Conservation (phyloP, 2,888 invertebrate genomes). For the Dolichomitus sp. region DNA sequence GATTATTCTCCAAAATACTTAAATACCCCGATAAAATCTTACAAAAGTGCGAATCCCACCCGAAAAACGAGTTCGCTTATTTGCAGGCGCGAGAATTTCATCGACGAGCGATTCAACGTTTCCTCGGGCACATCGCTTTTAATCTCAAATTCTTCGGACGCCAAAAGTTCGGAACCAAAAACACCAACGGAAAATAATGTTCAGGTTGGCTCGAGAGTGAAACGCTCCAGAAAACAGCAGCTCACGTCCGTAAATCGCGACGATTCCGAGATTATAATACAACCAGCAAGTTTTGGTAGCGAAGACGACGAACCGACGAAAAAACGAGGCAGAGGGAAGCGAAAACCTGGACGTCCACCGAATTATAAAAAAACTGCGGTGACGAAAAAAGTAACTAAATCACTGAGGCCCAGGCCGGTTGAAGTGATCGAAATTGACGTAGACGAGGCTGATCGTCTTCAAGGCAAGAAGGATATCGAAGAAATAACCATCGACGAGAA, state of each 20-base stretch:
- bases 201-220: slow-evolving; percentile 71
- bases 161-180: slow-evolving; percentile 14
- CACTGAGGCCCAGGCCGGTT: slow-evolving; percentile 67
- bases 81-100: slow-evolving; percentile 17
- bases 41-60: slow-evolving; percentile 17
- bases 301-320: slow-evolving; percentile 73
- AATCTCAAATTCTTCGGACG: slow-evolving; percentile 26
- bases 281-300: slow-evolving; percentile 76
- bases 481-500: slow-evolving; percentile 81
- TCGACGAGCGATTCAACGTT: slow-evolving; percentile 5
- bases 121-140: slow-evolving; percentile 26
- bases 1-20: not conserved
- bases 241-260: slow-evolving; percentile 82
- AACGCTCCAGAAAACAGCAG: slow-evolving; percentile 83
- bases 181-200: slow-evolving; percentile 13
- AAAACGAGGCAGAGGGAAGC: slow-evolving; percentile 74
- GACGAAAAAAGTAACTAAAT: slow-evolving; percentile 24
- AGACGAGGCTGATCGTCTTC: slow-evolving; percentile 73
- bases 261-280: slow-evolving; percentile 84
- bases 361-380: slow-evolving; percentile 73
- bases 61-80: slow-evolving; percentile 59
- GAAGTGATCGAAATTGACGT: slow-evolving; percentile 83
- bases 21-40: slow-evolving; percentile 19
- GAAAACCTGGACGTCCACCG: slow-evolving; percentile 67
- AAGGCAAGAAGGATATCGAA: slow-evolving; percentile 71